phyloP scores from a whole-genome alignment of 2,113 vertebrate species.

The Crocuta crocuta region DNA sequence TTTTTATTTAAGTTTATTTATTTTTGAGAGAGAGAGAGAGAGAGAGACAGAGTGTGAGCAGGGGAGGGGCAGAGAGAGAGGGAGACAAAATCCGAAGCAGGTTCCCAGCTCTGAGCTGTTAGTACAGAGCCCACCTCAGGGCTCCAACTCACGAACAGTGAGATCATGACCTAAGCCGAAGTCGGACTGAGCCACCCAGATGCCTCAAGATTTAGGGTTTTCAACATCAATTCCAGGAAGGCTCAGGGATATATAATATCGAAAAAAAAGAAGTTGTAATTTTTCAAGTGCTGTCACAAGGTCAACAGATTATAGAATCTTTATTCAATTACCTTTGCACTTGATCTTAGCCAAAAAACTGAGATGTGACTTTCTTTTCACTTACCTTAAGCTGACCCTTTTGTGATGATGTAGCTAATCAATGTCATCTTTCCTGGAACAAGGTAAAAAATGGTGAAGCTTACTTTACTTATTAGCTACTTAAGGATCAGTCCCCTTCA shows the following conservation, averaged over 20 bases:
- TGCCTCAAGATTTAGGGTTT: neutral
- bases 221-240: constrained; percentile 26
- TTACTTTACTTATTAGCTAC: neutral
- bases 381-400: neutral
- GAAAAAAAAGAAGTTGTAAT: constrained; percentile 33
- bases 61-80: no score
- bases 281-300: constrained; percentile 9
- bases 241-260: neutral
- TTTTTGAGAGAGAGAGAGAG: no score
- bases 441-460: neutral
- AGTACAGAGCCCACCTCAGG: no score
- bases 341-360: no score
- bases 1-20: no score
- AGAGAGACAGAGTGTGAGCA: no score
- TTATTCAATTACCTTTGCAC: neutral
- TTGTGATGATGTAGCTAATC: neutral
- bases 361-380: neutral
- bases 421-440: neutral
- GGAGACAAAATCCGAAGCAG: no score
- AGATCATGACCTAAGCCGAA: no score
- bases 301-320: neutral
- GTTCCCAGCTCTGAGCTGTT: no score
- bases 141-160: no score
- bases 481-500: neutral
- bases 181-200: no score